Base-by-base conservation (phyloP, 2,113 vertebrate genomes). In the Rattus rattus region DNA sequence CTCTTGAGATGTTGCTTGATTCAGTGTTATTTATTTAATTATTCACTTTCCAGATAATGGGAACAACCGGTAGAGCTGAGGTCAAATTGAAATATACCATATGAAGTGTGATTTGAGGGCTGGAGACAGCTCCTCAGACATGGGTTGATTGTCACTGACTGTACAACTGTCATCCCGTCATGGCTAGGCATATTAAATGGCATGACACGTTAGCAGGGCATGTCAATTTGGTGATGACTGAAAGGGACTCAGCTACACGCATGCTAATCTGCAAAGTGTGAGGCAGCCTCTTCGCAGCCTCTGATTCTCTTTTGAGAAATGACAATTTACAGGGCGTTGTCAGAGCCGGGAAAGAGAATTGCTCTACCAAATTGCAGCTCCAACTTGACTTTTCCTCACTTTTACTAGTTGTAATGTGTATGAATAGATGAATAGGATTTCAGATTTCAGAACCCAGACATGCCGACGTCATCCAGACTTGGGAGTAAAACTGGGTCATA, bases 261-360 rank as follows among this genome's bases (percentile, higher is more conserved):
- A 96, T 97, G 90, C 93, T 96, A 97, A 98, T 97, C 88, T 94
- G 47, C 28, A 94, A 96, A 95, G 75, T 96, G 87, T 94, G 92
- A 85, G 92, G 72, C 93, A 93, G 96, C 52, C 81, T 84, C 56
- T 92, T 87, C 93, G 14, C 24, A 79, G 79, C 47, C 76, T 47
- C 10, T 84, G 88, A 93, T 94, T 94, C 90, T 52, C 54, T 20
- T 80, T 61, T 67, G 75, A 97, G 91, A 92, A 86, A 85, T 19
- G 76, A 73, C 52, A 73, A 86, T 95, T 84, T 86, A 59, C 84
- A 43, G 76, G 72, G 49, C 83, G 43, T 90, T 88, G 47, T 83
- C 85, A 94, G 90, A 87, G 76, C 65, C 89, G 91, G 59, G 90
- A 84, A 33, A 59, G 19, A 70, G 81, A 67, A 73, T 73, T 70